phyloP scores from a whole-genome alignment of 1,140 invertebrate species.

The Drosophila virilis region DNA sequence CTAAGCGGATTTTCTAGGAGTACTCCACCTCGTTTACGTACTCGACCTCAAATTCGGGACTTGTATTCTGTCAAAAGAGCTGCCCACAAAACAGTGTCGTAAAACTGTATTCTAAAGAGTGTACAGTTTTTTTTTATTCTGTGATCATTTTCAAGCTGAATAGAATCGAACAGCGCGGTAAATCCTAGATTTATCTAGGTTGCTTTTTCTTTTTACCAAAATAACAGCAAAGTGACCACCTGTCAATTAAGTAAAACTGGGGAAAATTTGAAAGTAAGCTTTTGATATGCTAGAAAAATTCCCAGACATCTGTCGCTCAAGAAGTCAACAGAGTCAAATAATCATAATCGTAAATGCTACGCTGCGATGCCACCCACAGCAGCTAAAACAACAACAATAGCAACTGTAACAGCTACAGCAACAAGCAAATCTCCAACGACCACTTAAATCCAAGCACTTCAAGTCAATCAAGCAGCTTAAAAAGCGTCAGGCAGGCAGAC shows the following conservation, averaged over 20 bases:
- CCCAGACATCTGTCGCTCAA: slow-evolving; percentile 38
- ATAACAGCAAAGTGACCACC: not conserved
- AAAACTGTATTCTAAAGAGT: not conserved
- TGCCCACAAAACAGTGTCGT: not conserved
- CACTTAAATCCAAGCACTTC: slow-evolving; percentile 64
- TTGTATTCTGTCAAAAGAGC: slow-evolving; percentile 8
- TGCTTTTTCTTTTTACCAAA: not conserved
- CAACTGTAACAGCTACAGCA: slow-evolving; percentile 3
- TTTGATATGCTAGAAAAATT: slow-evolving; percentile 26
- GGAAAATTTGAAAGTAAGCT: slow-evolving; percentile 28
- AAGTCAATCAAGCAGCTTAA: slow-evolving; percentile 67
- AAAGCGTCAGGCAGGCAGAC: slow-evolving; percentile 47
- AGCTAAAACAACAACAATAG: slow-evolving; percentile 1
- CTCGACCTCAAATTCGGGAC: not conserved
- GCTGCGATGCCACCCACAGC: slow-evolving; percentile 12
- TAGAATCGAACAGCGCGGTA: not conserved
- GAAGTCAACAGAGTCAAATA: slow-evolving; percentile 43
- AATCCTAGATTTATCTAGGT: not conserved
- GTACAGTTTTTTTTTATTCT: not conserved
- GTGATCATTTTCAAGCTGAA: not conserved
- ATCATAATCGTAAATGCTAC: slow-evolving; percentile 44
- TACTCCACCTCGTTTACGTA: slow-evolving; percentile 1
- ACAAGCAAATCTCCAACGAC: slow-evolving; percentile 57
- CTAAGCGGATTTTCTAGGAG: slow-evolving; percentile 68
- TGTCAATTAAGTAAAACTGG: slow-evolving; percentile 37